A percentile compares a stretch with the other conserved stretches of the same genome.
phyloP scores from a whole-genome alignment of 2,113 vertebrate species.

The Hystrix cristata region DNA sequence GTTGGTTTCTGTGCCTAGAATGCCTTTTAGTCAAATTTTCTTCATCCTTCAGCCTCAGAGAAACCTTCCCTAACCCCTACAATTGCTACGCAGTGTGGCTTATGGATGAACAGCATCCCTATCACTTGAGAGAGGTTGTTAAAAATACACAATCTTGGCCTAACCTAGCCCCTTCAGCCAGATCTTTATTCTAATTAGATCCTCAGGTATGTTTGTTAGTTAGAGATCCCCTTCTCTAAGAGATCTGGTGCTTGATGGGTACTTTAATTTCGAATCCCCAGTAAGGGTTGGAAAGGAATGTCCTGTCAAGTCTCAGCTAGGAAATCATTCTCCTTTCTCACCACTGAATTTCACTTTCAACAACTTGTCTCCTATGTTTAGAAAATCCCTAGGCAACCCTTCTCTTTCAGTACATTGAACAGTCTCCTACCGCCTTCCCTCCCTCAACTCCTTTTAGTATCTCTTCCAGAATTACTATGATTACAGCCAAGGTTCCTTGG shows the following conservation, averaged over 20 bases:
- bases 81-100: background rate
- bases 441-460: background rate
- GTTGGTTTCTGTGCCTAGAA: background rate
- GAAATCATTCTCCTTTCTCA: background rate
- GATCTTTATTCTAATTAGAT: constrained; percentile 21
- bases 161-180: background rate
- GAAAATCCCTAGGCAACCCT: constrained; percentile 12
- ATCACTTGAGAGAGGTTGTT: background rate
- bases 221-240: background rate
- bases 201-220: background rate
- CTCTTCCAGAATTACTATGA: background rate
- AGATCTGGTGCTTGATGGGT: background rate
- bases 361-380: constrained; percentile 12
- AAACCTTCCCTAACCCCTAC: background rate
- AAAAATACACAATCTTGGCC: background rate
- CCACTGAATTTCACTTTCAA: background rate
- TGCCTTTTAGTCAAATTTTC: background rate
- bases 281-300: background rate
- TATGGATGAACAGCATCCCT: background rate
- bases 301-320: background rate
- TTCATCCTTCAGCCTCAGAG: background rate
- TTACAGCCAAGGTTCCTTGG: background rate
- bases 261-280: background rate
- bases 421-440: background rate
- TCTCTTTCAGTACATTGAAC: background rate